Evolutionary conservation across 1,140 invertebrate species (phyloP), one percentile per base, ranked within the genome.

Genomic region (Gonioctena quinquepunctata): DNA sequence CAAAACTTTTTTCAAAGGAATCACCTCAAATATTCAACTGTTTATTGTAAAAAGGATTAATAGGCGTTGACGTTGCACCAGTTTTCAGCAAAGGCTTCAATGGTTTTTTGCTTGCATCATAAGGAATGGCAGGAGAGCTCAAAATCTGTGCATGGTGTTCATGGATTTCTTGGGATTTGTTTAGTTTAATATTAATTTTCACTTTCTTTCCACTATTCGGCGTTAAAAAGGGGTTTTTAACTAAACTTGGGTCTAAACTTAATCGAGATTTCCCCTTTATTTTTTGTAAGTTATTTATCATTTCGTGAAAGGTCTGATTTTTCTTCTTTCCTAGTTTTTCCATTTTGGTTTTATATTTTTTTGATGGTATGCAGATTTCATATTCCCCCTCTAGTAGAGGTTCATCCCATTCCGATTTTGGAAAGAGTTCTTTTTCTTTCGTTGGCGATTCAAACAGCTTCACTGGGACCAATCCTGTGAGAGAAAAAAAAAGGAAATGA

Each of bases 111-210:
- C 83, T 86, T 3, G 90, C 88, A 79, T 93, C 92, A 66, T 86
- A 93, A 0, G 92, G 92, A 72, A 93, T 88, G n/a, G 84, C 87
- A 0, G 92, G 92, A 59, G 90, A 92, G 68, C 87, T 85, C 67
- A 86, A 84, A 2, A 94, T 81, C 77, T 90, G 89, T 19, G 87
- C 85, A 28, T 89, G 86, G 77, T 93, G 93, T 68, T 94, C 91
- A 1, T 88, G 86, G 0, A 89, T 86, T 19, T 86, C 87, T 75
- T 93, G 91, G 28, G 87, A 86, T 16, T 86, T 87, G 76, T 93
- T 93, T 26, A 87, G 85, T 57, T 90, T 88, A 0, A 90, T 79
- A 21, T 87, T 85, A 60, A 92, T 92, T 80, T 90, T 89, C 0
- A 93, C 91, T 67, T 87, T 86, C 50, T 86, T 82, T 11, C 64